Percentiles rank a stretch among this genome's conserved stretches.
These are phyloP conservation scores for Neodontobutis hainanensis DNA, from an alignment of 2,113 vertebrate genomes.

Conservation along the genomic window DNA sequence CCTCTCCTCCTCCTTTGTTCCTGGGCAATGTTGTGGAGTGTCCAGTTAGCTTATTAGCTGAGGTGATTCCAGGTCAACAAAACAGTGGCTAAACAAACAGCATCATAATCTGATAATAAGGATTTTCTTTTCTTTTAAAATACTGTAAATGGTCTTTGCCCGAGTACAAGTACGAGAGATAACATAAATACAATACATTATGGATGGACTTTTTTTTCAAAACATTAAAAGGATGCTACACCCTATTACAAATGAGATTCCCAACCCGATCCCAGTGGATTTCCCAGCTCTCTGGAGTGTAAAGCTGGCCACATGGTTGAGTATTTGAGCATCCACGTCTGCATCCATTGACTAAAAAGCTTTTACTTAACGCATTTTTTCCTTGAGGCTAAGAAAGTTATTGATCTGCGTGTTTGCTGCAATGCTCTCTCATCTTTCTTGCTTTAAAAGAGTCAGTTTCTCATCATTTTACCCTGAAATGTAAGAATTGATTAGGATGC, in stretches of 20 bases:
- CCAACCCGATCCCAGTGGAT: neutral
- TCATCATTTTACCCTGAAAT: slow-evolving; percentile 75
- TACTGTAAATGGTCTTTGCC: too few species aligned
- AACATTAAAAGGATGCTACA: too few species aligned
- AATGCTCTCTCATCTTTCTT: slow-evolving; percentile 73
- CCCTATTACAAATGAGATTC: neutral
- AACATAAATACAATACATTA: too few species aligned
- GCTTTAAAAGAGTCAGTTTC: slow-evolving; percentile 68
- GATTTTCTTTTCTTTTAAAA: too few species aligned
- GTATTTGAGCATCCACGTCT: slow-evolving; percentile 40
- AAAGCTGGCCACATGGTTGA: slow-evolving; percentile 38
- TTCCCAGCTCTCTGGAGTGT: slow-evolving; percentile 18
- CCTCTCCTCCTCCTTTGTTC: neutral
- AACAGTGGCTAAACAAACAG: too few species aligned
- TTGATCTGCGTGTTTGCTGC: slow-evolving; percentile 76
- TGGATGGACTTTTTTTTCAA: too few species aligned
- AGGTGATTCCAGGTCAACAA: too few species aligned
- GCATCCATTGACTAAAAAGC: slow-evolving; percentile 64
- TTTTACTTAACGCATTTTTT: slow-evolving; percentile 71
- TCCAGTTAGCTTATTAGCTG: too few species aligned
- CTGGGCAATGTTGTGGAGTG: too few species aligned
- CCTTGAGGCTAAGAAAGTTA: slow-evolving; percentile 74
- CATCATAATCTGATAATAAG: too few species aligned
- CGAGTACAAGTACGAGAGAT: too few species aligned
- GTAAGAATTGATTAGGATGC: slow-evolving; percentile 74